Base-by-base conservation (phyloP, 2,888 invertebrate genomes). In the Drosophila infuscata region DNA sequence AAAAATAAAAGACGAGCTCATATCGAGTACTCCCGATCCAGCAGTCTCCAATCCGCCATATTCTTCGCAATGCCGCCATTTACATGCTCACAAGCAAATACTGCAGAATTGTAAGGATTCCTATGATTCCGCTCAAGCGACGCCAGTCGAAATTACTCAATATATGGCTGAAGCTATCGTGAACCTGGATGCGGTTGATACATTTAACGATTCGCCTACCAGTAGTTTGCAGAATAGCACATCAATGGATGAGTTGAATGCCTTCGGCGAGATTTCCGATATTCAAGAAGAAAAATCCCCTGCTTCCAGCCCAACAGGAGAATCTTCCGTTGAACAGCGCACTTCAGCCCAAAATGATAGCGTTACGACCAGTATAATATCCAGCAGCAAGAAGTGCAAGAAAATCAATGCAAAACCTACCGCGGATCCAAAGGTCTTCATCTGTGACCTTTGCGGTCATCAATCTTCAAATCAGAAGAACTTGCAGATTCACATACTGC, bases 401-500 rank as follows among this genome's bases (percentile, higher is more conserved):
- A 71, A 49, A 15, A 32, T n/a, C 9, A 67, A 43, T n/a, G 30
- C 3, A 3, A 70, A 70, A 29, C 43, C 59, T 6, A 3, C 33
- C 15, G 38, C 29, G 3, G 60, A 60, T 46, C 20, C 76, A 0
- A 69, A 54, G 29, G 35, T 69, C 1, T 76, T 20, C 11, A 54
- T 77, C 6, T 77, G 77, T 63, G 77, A 77, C 17, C 66, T 71
- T 3, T 77, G 77, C n/a, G 77, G 77, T 3, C 60, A 76, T n/a
- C 56, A 48, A 33, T 76, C 63, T 9, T 25, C 52, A 0, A 60
- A 29, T 36, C 36, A 33, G 0, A 71, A 53, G 49, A 71, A 71
- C 29, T 36, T 76, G 9, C 57, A 76, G 5, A 32, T 77, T 20
- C 77, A 77, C 17, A 81, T 77, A 51, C n/a, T 82, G 25, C 77